Conservation (phyloP, 2,797 vertebrate genomes). For the Leptatherina wallacei region DNA sequence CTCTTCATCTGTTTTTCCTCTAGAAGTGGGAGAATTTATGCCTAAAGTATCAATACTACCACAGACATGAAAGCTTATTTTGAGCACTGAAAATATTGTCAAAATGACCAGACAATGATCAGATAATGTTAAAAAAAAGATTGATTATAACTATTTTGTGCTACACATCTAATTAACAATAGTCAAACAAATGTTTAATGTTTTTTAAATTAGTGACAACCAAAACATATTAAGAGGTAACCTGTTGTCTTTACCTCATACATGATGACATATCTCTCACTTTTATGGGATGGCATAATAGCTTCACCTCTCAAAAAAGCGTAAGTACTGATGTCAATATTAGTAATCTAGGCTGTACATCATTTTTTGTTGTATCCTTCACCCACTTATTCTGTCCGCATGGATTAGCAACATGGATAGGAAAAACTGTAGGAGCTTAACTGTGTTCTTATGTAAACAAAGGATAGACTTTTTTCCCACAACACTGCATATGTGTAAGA, state of each 20-base stretch:
- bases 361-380: neutral
- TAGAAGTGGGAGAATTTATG: neutral
- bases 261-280: neutral
- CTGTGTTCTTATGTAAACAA: neutral
- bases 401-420: neutral
- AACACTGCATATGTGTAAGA: neutral
- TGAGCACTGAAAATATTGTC: neutral
- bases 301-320: neutral
- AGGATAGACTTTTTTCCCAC: neutral
- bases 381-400: neutral
- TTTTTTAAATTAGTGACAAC: neutral
- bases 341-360: neutral
- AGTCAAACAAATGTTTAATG: neutral
- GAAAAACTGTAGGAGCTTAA: neutral
- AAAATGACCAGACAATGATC: neutral
- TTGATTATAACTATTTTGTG: neutral
- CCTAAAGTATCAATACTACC: neutral
- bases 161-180: neutral
- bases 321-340: neutral
- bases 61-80: neutral
- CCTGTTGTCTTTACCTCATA: neutral
- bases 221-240: neutral
- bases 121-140: too few species aligned
- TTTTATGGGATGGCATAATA: neutral
- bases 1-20: neutral